Percentiles rank a stretch among this genome's conserved stretches.
Evolutionary conservation across 2,797 vertebrate genomes (phyloP).

Genomic region (Euphonia xanthogaster): DNA sequence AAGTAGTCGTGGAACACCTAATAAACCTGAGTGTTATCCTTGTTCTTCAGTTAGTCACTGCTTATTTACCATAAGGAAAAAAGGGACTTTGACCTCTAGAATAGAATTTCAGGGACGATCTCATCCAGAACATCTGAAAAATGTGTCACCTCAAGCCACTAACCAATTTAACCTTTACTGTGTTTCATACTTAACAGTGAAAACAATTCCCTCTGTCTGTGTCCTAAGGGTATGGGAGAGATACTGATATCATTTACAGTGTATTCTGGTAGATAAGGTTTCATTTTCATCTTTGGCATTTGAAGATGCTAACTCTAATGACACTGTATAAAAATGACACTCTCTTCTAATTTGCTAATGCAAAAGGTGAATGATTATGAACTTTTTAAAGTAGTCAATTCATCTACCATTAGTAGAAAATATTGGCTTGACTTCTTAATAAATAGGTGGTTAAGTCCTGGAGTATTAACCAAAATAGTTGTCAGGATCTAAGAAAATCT

Average conservation of each 20-base stretch:
- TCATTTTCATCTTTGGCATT: conserved; percentile 18
- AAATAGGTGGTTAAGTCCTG: background rate
- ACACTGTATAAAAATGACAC: background rate
- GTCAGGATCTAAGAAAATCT: conserved; percentile 21
- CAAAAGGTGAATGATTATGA: background rate
- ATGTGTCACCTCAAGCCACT: conserved; percentile 32
- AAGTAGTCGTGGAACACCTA: background rate
- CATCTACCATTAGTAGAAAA: background rate
- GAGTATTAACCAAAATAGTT: background rate
- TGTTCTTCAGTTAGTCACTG: background rate
- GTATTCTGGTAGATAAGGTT: conserved; percentile 8
- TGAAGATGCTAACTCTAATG: background rate
- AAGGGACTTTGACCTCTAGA: conserved; percentile 35
- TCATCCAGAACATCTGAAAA: conserved; percentile 58
- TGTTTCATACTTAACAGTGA: conserved; percentile 16
- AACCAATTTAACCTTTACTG: conserved; percentile 38
- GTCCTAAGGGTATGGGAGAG: background rate
- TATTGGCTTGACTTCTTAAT: background rate
- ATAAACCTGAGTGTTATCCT: background rate
- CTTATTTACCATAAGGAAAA: background rate
- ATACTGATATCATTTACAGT: conserved; percentile 4
- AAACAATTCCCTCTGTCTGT: conserved; percentile 45
- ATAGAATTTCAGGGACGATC: conserved; percentile 44
- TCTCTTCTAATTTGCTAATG: background rate
- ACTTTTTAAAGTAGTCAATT: background rate